These are phyloP conservation scores for Eidolon dupreanum DNA, from an alignment of 2,797 vertebrate species.

Conservation along the genomic window DNA sequence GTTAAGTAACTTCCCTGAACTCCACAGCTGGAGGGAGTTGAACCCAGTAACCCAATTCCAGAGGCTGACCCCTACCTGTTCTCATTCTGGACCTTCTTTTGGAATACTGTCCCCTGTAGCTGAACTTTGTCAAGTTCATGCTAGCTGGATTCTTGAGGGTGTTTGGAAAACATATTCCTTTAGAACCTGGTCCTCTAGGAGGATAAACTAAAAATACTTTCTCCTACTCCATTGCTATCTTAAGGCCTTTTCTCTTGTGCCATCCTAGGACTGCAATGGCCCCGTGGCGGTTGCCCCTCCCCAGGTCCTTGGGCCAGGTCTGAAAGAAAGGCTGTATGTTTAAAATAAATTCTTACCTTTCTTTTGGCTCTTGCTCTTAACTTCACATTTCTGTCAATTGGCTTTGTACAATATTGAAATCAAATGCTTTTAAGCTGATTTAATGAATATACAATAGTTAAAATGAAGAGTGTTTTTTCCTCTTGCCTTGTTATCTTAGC, in stretches of 20 bases:
- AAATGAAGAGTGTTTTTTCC: slow-evolving; percentile 22
- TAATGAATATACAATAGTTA: slow-evolving; percentile 15
- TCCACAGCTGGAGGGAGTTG: not conserved
- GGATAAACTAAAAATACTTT: not conserved
- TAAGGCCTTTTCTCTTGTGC: not conserved
- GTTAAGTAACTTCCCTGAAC: not conserved
- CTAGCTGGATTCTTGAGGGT: not conserved
- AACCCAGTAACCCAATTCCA: not conserved
- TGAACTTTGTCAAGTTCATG: not conserved
- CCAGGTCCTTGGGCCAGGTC: not conserved
- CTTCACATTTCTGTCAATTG: not conserved
- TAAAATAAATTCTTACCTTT: slow-evolving; percentile 15
- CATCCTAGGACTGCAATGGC: not conserved
- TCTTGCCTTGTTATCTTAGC: slow-evolving; percentile 40
- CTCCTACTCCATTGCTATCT: not conserved
- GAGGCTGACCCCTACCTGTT: not conserved
- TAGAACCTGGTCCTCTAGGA: not conserved
- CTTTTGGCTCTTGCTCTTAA: slow-evolving; percentile 8
- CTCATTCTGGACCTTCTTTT: not conserved
- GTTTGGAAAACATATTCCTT: not conserved
- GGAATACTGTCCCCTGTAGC: too few relatives aligned
- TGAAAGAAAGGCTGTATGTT: not conserved
- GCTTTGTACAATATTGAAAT: slow-evolving; percentile 49
- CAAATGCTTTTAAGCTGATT: slow-evolving; percentile 10
- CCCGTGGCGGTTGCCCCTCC: not conserved